Conservation (phyloP, 2,888 invertebrate species). For the Mythimna pallens region DNA sequence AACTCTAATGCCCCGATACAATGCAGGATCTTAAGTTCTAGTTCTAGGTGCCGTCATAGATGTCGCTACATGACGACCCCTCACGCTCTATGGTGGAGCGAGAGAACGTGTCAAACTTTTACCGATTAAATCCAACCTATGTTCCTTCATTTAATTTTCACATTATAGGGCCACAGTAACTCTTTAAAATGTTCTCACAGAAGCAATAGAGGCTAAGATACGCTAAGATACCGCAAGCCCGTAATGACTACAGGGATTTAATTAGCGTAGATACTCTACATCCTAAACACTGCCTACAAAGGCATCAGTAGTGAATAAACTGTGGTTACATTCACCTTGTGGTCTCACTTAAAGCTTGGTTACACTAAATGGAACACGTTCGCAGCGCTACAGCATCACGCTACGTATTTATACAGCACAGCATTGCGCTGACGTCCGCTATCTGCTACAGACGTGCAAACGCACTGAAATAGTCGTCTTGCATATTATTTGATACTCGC, state of each 20-base stretch:
- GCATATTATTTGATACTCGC: conserved; percentile 19
- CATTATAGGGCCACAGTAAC: too few relatives aligned
- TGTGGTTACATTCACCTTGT: conserved; percentile 27
- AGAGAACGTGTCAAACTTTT: too few relatives aligned
- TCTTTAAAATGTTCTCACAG: too few relatives aligned
- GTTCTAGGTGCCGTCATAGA: too few relatives aligned
- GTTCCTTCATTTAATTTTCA: too few relatives aligned
- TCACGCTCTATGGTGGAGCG: too few relatives aligned
- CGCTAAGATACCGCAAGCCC: neutral
- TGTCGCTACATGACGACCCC: too few relatives aligned
- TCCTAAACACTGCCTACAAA: conserved; percentile 18
- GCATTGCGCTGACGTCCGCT: conserved; percentile 16
- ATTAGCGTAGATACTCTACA: neutral
- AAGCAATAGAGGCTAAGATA: too few relatives aligned
- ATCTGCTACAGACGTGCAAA: conserved; percentile 35
- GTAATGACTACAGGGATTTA: neutral
- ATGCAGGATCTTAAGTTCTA: too few relatives aligned
- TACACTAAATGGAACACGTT: conserved; percentile 6
- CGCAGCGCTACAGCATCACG: conserved; percentile 1
- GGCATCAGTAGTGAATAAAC: conserved; percentile 31
- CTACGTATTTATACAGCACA: neutral
- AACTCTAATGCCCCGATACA: too few relatives aligned
- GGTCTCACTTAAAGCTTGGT: conserved; percentile 11
- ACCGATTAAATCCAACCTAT: too few relatives aligned
- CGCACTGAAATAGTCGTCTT: conserved; percentile 19